phyloP scores from a whole-genome alignment of 2,888 invertebrate species.

The Tillus elongatus region DNA sequence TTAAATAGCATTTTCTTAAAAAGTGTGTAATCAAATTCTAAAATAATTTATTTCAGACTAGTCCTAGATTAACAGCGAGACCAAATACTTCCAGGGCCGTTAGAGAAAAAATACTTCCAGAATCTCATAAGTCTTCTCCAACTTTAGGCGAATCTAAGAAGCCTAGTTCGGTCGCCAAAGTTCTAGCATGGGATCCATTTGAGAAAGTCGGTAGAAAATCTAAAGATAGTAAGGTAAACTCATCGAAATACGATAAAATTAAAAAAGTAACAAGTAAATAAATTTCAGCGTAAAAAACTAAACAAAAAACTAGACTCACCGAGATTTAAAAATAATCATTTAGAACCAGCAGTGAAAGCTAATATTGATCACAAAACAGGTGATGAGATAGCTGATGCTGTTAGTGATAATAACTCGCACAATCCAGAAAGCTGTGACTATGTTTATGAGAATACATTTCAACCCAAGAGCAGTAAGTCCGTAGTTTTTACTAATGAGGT shows the following conservation, averaged over 20 bases:
- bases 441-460: constrained; percentile 17
- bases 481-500: constrained; percentile 47
- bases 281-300: background rate
- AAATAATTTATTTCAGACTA: too few species aligned
- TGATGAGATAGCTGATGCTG: constrained; percentile 6
- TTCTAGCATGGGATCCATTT: constrained; percentile 33
- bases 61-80: too few species aligned
- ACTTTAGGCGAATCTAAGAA: constrained; percentile 18
- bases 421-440: background rate
- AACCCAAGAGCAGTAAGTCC: constrained; percentile 39
- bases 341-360: background rate
- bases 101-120: too few species aligned
- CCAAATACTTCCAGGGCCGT: too few species aligned
- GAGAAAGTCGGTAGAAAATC: constrained; percentile 32
- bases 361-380: constrained; percentile 12
- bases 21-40: too few species aligned
- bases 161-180: constrained; percentile 23
- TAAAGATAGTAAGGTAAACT: constrained; percentile 31
- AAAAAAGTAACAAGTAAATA: too few species aligned
- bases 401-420: background rate
- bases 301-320: background rate
- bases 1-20: too few species aligned
- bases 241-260: constrained; percentile 17
- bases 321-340: background rate
- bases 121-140: constrained; percentile 25